A percentile compares a stretch with the other conserved stretches of the same genome.
These are phyloP conservation scores for Oligia fasciuncula DNA, from an alignment of 2,888 invertebrate species.

Conservation along the genomic window DNA sequence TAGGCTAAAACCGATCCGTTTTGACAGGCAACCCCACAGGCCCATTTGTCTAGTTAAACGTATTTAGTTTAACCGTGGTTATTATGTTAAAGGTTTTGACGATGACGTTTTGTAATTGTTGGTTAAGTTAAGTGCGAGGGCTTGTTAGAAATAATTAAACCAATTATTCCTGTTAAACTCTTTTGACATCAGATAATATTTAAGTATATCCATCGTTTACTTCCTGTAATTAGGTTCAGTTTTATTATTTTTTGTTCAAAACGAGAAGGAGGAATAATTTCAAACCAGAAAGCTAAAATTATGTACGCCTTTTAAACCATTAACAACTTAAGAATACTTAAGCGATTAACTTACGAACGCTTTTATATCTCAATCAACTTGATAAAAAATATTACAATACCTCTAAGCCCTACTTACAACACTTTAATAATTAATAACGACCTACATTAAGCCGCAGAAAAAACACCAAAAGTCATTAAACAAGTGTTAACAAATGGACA, in stretches of 20 bases:
- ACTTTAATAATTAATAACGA: conserved; percentile 40
- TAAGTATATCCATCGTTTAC: neutral
- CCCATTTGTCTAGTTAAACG: conserved; percentile 19
- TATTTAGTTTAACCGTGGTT: conserved; percentile 25
- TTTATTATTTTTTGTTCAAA: neutral
- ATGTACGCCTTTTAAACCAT: conserved; percentile 3
- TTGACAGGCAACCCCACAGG: conserved; percentile 39
- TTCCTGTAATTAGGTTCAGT: neutral
- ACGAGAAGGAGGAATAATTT: neutral
- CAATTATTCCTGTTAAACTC: neutral
- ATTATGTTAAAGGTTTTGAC: conserved; percentile 19
- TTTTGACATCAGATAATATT: neutral
- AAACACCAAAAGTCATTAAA: conserved; percentile 44
- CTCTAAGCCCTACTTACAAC: conserved; percentile 25
- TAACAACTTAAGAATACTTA: conserved; percentile 6
- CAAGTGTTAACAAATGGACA: conserved; percentile 55
- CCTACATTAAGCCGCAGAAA: conserved; percentile 37
- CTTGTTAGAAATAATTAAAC: conserved; percentile 11
- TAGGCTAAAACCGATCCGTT: conserved; percentile 45
- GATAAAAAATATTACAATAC: conserved; percentile 35
- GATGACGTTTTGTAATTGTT: conserved; percentile 19
- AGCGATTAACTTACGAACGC: conserved; percentile 7
- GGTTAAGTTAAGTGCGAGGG: conserved; percentile 19
- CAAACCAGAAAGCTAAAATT: neutral
- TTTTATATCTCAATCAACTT: conserved; percentile 45